Base-by-base conservation (phyloP, 1,140 invertebrate genomes). In the Eriosoma lanigerum region DNA sequence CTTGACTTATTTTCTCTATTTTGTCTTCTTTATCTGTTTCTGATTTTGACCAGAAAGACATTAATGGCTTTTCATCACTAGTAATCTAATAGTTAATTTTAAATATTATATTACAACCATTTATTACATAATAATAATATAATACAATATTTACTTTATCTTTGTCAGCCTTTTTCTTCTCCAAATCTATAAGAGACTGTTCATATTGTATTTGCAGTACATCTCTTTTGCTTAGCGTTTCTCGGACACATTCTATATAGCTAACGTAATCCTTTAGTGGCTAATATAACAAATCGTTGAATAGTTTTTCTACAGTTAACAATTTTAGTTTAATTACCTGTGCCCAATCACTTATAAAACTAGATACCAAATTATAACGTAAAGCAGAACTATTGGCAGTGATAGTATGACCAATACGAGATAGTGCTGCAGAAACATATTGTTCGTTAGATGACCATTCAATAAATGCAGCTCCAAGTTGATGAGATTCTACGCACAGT, bases 141-240 rank as follows among this genome's bases (percentile, higher is more conserved):
- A 54, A 44, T 3, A 38, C 26, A 58, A 54, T 19, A 50, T 56
- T 56, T 21, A 82, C 38, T 29, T 44, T 84, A 86, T 91, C 90
- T 85, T 91, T 89, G 83, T 92, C 91, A 68, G 86, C 85, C 84
- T 89, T 88, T 83, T 87, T 88, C 82, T 90, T 91, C 38, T 89
- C 87, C 21, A 92, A 84, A 83, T 92, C 90, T 64, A 92, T 91
- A 24, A 91, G 83, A 2, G 89, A 90, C 75, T 88, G 85, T 84
- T 93, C 91, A 84, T 92, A 92, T 81, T 90, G 88, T 81, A 89
- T 89, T 84, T 93, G 91, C 84, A 91, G 89, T n/a, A 87, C 87
- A 84, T 93, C 92, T 60, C 92, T 86, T 80, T 90, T 88, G 56
- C 86, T 84, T 73, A 93, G 83, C n/a, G 90, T 90, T 84, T 91